Percentiles rank a stretch among this genome's conserved stretches.
Conservation (phyloP, 2,888 invertebrate species). For the Catocala sponsa region DNA sequence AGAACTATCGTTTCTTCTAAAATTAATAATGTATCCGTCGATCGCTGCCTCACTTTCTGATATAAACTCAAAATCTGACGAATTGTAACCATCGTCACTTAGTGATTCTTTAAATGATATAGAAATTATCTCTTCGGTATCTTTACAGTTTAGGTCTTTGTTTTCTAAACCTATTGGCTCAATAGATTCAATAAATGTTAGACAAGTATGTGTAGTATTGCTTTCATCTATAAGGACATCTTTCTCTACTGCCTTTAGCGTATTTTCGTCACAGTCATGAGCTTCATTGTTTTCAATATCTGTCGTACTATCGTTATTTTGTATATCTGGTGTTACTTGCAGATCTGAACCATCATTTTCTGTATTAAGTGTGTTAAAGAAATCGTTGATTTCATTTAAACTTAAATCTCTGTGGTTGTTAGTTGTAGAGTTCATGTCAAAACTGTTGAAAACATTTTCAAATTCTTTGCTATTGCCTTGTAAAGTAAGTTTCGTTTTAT, state of each 20-base stretch:
- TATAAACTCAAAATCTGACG: conserved; percentile 80
- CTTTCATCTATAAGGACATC: neutral
- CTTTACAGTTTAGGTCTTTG: conserved; percentile 13
- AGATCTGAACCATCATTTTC: too few relatives aligned
- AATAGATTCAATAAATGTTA: too few relatives aligned
- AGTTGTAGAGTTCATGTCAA: neutral
- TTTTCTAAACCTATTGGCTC: neutral
- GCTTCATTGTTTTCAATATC: too few relatives aligned
- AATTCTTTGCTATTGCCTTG: conserved; percentile 26
- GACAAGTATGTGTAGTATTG: neutral
- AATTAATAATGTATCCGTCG: conserved; percentile 51
- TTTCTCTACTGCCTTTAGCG: too few relatives aligned
- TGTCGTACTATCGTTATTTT: too few relatives aligned
- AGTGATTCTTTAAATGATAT: conserved; percentile 16
- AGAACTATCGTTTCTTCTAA: conserved; percentile 2
- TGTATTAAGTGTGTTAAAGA: too few relatives aligned
- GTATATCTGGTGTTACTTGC: too few relatives aligned
- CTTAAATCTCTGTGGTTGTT: neutral
- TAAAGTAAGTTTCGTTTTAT: neutral
- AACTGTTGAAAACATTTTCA: conserved; percentile 22
- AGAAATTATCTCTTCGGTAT: conserved; percentile 17
- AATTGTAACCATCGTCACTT: conserved; percentile 63
- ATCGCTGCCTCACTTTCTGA: conserved; percentile 68
- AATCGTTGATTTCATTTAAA: conserved; percentile 7
- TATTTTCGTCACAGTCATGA: too few relatives aligned